These are phyloP conservation scores for Tinea semifulvella DNA, from an alignment of 2,888 invertebrate genomes.

Conservation along the genomic window DNA sequence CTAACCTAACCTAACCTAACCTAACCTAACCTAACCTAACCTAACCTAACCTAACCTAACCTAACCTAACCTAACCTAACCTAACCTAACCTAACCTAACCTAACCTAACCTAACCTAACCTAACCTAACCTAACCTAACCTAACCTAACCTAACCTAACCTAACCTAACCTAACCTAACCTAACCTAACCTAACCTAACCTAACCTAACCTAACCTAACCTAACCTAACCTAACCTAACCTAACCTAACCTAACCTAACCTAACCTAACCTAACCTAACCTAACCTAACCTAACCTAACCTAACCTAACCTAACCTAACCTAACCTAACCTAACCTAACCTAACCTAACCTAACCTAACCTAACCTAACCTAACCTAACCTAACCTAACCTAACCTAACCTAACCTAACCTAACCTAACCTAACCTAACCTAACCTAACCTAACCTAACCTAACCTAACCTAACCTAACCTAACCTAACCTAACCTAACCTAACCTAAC, in stretches of 20 bases:
- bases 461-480: constrained; percentile 12
- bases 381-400: constrained; percentile 11
- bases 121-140: constrained; percentile 13
- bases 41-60: constrained; percentile 7
- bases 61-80: constrained; percentile 11
- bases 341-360: constrained; percentile 12
- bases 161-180: constrained; percentile 13
- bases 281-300: constrained; percentile 12
- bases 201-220: constrained; percentile 12
- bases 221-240: constrained; percentile 11
- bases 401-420: constrained; percentile 12
- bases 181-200: constrained; percentile 13
- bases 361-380: constrained; percentile 9
- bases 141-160: constrained; percentile 13
- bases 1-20: constrained; percentile 12
- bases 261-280: constrained; percentile 13
- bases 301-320: constrained; percentile 12
- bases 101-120: constrained; percentile 14
- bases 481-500: constrained; percentile 12
- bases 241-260: constrained; percentile 13
- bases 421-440: constrained; percentile 12
- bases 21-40: constrained; percentile 9
- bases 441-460: constrained; percentile 12
- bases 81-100: constrained; percentile 11
- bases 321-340: constrained; percentile 12